phyloP scores from a whole-genome alignment of 23 tunicate genomes.

The Oikopleura dioica region DNA sequence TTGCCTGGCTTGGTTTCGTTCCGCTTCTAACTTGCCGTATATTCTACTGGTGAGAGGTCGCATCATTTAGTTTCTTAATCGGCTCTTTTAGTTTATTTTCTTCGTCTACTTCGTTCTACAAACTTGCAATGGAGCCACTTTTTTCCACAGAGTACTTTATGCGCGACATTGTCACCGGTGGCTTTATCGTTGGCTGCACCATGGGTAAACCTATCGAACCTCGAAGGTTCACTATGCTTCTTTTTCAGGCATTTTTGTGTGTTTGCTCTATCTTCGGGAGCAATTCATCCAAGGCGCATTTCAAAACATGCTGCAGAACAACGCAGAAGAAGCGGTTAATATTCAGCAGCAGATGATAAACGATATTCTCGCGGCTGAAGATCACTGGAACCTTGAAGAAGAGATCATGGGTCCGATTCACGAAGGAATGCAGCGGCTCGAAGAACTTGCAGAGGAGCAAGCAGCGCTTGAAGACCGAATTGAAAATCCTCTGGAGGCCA shows the following conservation, averaged over 20 bases:
- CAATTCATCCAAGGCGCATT: conserved; percentile 56
- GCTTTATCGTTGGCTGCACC: conserved; percentile 43
- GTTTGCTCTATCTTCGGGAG: conserved; percentile 37
- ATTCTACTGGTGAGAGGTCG: not conserved
- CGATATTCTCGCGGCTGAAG: not conserved
- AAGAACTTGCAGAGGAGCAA: no score
- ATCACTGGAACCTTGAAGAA: no score
- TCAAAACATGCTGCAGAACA: conserved; percentile 24
- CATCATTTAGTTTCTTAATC: not conserved
- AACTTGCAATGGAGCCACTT: conserved; percentile 8
- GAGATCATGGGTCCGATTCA: no score
- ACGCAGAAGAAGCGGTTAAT: not conserved
- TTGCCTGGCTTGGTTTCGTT: conserved; percentile 71
- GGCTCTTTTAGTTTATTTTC: not conserved
- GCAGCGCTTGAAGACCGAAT: no score
- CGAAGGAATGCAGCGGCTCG: no score
- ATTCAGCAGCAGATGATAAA: not conserved
- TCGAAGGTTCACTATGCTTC: no score
- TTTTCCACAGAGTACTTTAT: conserved; percentile 30
- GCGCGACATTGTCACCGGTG: conserved; percentile 35
- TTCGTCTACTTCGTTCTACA: not conserved
- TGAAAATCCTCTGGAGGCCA: no score
- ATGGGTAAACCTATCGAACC: no score
- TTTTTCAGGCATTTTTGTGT: conserved; percentile 37
- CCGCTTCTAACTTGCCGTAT: conserved; percentile 34